Base-by-base conservation (phyloP, 2,888 invertebrate genomes). In the Pteria penguin region DNA sequence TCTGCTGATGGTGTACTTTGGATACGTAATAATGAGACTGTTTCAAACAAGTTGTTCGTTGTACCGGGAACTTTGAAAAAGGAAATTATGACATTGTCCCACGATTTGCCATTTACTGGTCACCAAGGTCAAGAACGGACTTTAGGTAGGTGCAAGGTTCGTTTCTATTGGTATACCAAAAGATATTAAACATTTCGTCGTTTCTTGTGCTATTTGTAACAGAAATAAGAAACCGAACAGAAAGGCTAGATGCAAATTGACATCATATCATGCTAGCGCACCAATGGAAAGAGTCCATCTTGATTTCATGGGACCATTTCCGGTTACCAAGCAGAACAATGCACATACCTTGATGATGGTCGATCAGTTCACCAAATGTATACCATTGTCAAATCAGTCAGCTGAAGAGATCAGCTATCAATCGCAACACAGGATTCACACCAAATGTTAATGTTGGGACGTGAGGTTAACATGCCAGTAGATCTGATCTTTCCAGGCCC, bases 281-380 rank as follows among this genome's bases (percentile, higher is more conserved):
- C 61, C 61, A 27, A 61, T 61, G 27, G 33, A 63, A 22, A 11
- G 63, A n/a, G 62, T 78, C 2, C 74, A 71, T 22, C 14, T 75
- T 5, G 75, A 78, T 62, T 67, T 72, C 52, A 18, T 75, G 26
- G 71, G 75, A 5, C 78, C 78, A n/a, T 54, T 78, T 26, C 71
- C 71, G 18, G 18, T 4, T 26, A 71, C 71, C 14, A 14, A 26
- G 1, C 11, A 14, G n/a, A 57, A 67, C 32, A 70, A 75, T 62
- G 63, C 36, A 26, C 52, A 75, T 36, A 36, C 71, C 1, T 33
- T 76, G 54, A 32, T 72, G 31, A 76, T 76, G 61, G 67, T 76
- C 4, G 67, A 72, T 22, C 71, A 78, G 36, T 78, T 67, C 33
- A 71, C 75, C 11, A 67, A 78, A 31, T 60, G 58, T 60, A n/a